Evolutionary conservation across 2,113 vertebrate species (phyloP), one percentile per base, ranked within the genome.

Genomic region (Mobula birostris): DNA sequence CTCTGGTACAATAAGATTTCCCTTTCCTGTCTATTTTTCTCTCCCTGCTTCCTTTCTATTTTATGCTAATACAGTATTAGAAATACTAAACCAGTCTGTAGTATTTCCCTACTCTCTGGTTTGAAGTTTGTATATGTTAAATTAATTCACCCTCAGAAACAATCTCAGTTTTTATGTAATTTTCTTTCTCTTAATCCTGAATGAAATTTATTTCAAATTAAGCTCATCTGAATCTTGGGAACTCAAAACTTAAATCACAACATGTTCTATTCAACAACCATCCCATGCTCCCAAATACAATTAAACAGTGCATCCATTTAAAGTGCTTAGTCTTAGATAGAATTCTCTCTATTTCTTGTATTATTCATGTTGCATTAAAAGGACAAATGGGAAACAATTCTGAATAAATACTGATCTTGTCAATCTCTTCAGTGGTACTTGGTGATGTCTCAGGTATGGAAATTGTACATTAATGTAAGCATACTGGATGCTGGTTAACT

Each of bases 141-240:
- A 72, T 48, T 93, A 32, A 93, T 93, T 72, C 66, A 48, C 66
- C 68, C 2, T 74, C 66, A 72, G 63, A 93, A 93, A 7, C 90
- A 92, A 92, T 40, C 9, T 70, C 90, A 40, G 32, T 72, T 93
- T 48, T 72, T 74, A 48, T 21, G n/a, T 40, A 36, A 11, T 27
- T 74, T 92, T 92, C 66, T 72, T 74, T n/a, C 68, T 74, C 68
- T 72, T 93, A 92, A 93, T 93, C 90, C 32, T 48, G 68, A 74
- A 27, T 48, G 68, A 48, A 93, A 93, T 21, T 93, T 93, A 72
- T 24, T 70, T 93, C 58, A 87, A 63, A 40, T 83, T 19, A 83
- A 83, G 80, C 17, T 48, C 5, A 21, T 61, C 27, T 12, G 7
- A 87, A 87, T 29, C 56, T 58, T 29, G 24, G 56, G 48, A 58